Conservation (phyloP, 2,888 invertebrate species). For the Seira musarum region DNA sequence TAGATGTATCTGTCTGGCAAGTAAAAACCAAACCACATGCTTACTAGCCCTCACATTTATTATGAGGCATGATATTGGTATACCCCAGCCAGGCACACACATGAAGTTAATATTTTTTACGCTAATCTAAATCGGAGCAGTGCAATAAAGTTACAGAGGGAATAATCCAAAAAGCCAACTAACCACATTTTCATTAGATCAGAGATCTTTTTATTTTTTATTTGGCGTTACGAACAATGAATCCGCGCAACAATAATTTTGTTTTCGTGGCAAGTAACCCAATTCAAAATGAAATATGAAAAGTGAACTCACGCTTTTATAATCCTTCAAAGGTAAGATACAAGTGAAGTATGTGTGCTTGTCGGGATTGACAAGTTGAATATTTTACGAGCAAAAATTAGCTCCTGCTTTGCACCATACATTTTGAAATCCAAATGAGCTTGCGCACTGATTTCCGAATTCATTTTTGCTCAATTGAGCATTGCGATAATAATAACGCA, state of each 20-base stretch:
- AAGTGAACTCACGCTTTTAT: slow-evolving; percentile 15
- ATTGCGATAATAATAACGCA: too few species aligned
- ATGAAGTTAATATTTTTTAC: slow-evolving; percentile 7
- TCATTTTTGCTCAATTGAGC: too few species aligned
- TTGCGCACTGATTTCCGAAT: neutral
- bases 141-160: neutral
- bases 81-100: neutral
- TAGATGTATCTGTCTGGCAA: neutral
- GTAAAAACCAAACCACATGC: slow-evolving; percentile 39
- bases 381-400: neutral
- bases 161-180: slow-evolving; percentile 19
- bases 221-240: slow-evolving; percentile 6
- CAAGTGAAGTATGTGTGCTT: neutral
- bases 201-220: slow-evolving; percentile 18
- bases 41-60: neutral
- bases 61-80: too few species aligned
- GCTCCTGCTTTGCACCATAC: neutral
- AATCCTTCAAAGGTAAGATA: neutral
- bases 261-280: slow-evolving; percentile 14
- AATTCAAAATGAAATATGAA: slow-evolving; percentile 17
- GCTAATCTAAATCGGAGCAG: slow-evolving; percentile 17
- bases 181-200: slow-evolving; percentile 20
- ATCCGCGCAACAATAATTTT: neutral
- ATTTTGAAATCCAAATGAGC: neutral
- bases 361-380: neutral